A percentile compares a stretch with the other conserved stretches of the same genome.
phyloP scores from a whole-genome alignment of 2,888 invertebrate species.

The Lucinisca nassula region DNA sequence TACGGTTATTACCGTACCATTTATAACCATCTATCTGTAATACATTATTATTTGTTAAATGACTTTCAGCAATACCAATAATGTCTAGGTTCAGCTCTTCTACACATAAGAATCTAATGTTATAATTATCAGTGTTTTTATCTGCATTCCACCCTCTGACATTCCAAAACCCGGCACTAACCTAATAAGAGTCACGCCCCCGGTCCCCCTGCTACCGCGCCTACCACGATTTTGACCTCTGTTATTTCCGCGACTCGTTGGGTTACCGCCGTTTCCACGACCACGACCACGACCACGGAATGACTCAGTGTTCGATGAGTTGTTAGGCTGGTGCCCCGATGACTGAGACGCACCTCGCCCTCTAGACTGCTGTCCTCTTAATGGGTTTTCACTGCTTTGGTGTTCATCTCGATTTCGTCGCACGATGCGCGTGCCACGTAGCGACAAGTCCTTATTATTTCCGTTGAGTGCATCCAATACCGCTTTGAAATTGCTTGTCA shows the following conservation, averaged over 20 bases:
- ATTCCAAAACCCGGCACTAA: slow-evolving; percentile 16
- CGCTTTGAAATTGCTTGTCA: background rate
- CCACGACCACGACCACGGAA: background rate
- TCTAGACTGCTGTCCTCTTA: background rate
- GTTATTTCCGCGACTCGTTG: background rate
- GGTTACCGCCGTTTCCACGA: background rate
- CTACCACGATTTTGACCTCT: background rate
- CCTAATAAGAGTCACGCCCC: background rate
- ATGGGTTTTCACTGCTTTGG: background rate
- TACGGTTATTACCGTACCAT: slow-evolving; percentile 7
- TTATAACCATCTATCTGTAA: background rate
- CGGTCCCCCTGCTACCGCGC: background rate
- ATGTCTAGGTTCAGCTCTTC: background rate
- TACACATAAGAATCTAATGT: background rate
- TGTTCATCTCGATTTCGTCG: background rate
- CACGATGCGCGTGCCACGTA: background rate
- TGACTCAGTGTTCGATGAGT: background rate
- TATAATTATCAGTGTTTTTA: background rate
- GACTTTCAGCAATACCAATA: background rate
- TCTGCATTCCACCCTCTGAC: background rate
- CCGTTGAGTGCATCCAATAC: background rate
- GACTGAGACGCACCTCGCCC: background rate
- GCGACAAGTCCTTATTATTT: background rate
- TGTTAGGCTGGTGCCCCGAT: no score
- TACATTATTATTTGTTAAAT: background rate